phyloP scores from a whole-genome alignment of 2,888 invertebrate genomes.

The Zonitis immaculata region DNA sequence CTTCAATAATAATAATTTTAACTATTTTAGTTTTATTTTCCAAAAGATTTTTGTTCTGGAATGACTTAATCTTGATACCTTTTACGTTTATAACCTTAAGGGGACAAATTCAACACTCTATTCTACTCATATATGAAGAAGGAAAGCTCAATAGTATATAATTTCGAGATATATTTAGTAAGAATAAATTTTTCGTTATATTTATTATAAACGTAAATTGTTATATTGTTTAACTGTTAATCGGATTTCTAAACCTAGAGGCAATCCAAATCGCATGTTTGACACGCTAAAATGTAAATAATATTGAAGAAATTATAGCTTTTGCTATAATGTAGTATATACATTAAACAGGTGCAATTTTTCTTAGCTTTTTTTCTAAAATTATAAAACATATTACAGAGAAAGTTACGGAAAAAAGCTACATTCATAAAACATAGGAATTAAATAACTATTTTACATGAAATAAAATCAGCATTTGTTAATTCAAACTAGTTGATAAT shows the following conservation, averaged over 20 bases:
- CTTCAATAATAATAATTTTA: no score
- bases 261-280: background rate
- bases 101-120: background rate
- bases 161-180: background rate
- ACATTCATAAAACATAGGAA: background rate
- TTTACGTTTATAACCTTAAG: background rate
- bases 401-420: background rate
- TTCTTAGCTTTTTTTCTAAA: background rate
- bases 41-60: background rate
- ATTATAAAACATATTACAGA: background rate
- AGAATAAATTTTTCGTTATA: background rate
- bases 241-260: background rate
- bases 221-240: background rate
- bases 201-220: background rate
- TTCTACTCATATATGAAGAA: background rate
- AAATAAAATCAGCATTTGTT: background rate
- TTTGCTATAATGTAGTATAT: background rate
- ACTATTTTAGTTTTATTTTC: no score
- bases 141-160: background rate
- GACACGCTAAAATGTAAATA: slow-evolving; percentile 1
- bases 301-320: background rate
- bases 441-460: background rate
- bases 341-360: slow-evolving; percentile 6
- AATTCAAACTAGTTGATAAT: background rate
- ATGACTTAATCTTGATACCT: background rate